These are phyloP conservation scores for Ganaspis brasiliensis DNA, from an alignment of 2,888 invertebrate species.

Conservation along the genomic window DNA sequence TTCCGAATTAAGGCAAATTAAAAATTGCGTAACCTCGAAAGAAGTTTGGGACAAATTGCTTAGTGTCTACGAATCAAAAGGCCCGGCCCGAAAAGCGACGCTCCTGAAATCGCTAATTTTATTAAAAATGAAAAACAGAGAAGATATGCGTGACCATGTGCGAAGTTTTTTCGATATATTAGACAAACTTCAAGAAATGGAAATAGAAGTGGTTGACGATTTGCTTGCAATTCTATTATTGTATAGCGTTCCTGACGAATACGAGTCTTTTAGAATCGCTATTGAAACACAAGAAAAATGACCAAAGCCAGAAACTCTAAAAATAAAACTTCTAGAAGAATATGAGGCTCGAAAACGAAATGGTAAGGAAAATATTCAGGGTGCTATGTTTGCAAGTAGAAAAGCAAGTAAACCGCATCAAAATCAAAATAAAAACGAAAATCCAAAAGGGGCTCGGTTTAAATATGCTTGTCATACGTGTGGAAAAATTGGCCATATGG, in stretches of 20 bases:
- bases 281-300: conserved; percentile 42
- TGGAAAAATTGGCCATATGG: conserved; percentile 1
- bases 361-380: conserved; percentile 4
- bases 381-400: conserved; percentile 8
- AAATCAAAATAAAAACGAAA: neutral
- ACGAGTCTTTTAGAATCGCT: conserved; percentile 47
- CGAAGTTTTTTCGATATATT: conserved; percentile 45
- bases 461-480: neutral
- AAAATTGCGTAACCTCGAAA: neutral
- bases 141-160: conserved; percentile 50
- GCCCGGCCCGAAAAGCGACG: conserved; percentile 20
- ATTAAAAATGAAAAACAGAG: conserved; percentile 46
- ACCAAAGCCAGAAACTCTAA: conserved; percentile 30
- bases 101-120: conserved; percentile 42
- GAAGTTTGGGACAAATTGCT: neutral
- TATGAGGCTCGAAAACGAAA: conserved; percentile 21
- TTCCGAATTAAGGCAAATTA: conserved; percentile 11
- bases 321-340: conserved; percentile 34
- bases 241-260: conserved; percentile 44
- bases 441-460: neutral
- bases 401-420: neutral
- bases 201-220: conserved; percentile 40
- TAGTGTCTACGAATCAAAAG: conserved; percentile 48
- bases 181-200: conserved; percentile 39
- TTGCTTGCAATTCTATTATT: conserved; percentile 33